phyloP scores from a whole-genome alignment of 2,888 invertebrate genomes.

The Drosophila borborema region DNA sequence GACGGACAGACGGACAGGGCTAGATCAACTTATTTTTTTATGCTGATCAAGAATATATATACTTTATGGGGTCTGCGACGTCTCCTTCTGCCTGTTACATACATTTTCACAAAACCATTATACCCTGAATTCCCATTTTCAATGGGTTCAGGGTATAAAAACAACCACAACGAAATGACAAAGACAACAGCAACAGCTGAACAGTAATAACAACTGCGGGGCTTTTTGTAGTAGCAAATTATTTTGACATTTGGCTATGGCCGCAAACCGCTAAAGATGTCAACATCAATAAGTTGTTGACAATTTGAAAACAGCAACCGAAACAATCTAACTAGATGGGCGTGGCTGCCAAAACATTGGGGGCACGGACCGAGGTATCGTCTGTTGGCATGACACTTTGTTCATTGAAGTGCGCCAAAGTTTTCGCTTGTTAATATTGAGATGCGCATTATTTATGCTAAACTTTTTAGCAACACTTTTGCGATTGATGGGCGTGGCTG shows the following conservation, averaged over 20 bases:
- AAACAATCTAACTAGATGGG: conserved; percentile 28
- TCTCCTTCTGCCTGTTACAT: no score
- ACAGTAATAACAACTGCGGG: conserved; percentile 40
- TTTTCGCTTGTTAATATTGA: conserved; percentile 76
- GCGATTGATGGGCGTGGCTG: conserved; percentile 57
- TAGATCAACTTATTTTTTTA: no score
- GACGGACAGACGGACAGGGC: no score
- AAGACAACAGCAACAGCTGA: conserved; percentile 25
- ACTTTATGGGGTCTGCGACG: no score
- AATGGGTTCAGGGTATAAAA: no score
- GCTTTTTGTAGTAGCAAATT: conserved; percentile 50
- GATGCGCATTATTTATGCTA: conserved; percentile 73
- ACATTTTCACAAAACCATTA: no score
- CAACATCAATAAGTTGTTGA: conserved; percentile 72
- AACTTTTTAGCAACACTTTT: conserved; percentile 70
- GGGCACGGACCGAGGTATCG: not conserved
- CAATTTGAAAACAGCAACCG: conserved; percentile 52
- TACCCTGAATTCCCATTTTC: no score
- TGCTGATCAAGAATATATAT: no score
- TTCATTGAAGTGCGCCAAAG: conserved; percentile 65
- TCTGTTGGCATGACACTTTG: conserved; percentile 60
- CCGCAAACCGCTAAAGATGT: conserved; percentile 43
- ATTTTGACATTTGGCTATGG: conserved; percentile 56
- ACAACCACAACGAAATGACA: conserved; percentile 13
- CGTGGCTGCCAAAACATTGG: not conserved